These are phyloP conservation scores for Aphelenchoides fujianensis DNA, from an alignment of 1,140 invertebrate species.

Conservation along the genomic window DNA sequence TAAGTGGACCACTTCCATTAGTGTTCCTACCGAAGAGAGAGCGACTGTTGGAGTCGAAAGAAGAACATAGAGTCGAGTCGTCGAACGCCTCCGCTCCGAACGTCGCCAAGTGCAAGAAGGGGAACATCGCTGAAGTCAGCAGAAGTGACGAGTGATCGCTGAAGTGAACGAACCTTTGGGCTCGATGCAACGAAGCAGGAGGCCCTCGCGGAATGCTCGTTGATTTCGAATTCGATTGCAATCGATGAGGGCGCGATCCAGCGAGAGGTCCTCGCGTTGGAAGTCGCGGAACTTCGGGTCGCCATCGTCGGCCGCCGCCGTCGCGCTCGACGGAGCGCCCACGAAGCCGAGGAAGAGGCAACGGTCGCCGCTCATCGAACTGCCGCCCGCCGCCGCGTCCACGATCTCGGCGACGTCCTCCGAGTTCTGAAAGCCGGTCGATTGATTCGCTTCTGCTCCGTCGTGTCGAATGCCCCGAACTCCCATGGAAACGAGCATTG, in stretches of 20 bases:
- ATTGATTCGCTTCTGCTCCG: no score
- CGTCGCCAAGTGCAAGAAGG: conserved; percentile 51
- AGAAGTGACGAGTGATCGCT: background rate
- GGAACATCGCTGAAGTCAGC: conserved; percentile 45
- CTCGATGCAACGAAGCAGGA: conserved; percentile 56
- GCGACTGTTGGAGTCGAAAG: conserved; percentile 6
- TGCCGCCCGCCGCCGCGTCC: conserved; percentile 23
- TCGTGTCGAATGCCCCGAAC: no score
- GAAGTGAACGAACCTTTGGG: conserved; percentile 42
- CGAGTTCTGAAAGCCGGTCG: conserved; percentile 30
- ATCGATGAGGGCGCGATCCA: conserved; percentile 49
- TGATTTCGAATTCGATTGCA: conserved; percentile 43
- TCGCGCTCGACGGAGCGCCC: background rate
- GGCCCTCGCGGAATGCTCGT: conserved; percentile 37
- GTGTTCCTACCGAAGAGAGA: conserved; percentile 26
- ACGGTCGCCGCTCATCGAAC: conserved; percentile 27
- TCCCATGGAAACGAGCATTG: no score
- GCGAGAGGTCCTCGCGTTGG: conserved; percentile 39
- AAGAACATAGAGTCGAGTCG: conserved; percentile 23
- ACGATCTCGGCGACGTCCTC: conserved; percentile 40
- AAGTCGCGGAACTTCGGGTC: conserved; percentile 37
- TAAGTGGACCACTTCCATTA: conserved; percentile 23
- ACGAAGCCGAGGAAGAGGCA: conserved; percentile 33
- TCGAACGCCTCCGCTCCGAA: conserved; percentile 24
- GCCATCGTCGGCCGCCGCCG: conserved; percentile 6